Base-by-base conservation (phyloP, 2,113 vertebrate species). In the Phaethornis superciliosus region DNA sequence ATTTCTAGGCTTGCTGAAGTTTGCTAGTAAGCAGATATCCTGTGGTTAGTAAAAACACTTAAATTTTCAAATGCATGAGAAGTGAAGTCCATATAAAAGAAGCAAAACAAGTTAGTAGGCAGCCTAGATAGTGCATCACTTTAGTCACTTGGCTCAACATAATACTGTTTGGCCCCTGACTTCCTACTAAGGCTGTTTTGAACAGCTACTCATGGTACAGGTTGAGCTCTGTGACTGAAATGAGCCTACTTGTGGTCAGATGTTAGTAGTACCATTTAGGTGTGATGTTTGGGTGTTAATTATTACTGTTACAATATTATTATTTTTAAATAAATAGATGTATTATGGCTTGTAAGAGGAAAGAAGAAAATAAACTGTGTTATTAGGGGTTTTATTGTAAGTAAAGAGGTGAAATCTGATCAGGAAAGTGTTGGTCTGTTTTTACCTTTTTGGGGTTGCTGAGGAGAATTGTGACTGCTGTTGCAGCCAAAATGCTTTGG, bases 251-350 rank as follows among this genome's bases (percentile, higher is more conserved):
- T 37, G 32, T 89, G 47, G 33, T 42, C 32, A 64, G 58, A 37
- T 33, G 35, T 62, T 52, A 12, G 11, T 24, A 24, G 30, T 42
- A 23, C 42, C 12, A 3, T 76, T 65, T 58, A 22, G 56, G 13
- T 56, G 40, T 69, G 42, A 35, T 26, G 58, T 35, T 82, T 81
- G 40, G 30, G 21, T 67, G 10, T 64, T 67, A 40, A 40, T 40
- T 40, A 40, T 40, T 12, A 40, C 40, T 40, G 54, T 62, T 15
- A 20, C 30, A 32, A 23, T 24, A 4, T 56, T 28, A 30, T 58
- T 33, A 2, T 47, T 51, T 51, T 21, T n/a, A 15, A 42, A 52
- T 15, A 49, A 9, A 12, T 12, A 7, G 1, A 1, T 30, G 1
- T 47, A 0, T 33, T 17, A 46, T 87, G 18, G 19, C 9, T 3